Evolutionary conservation across 2,888 invertebrate species (phyloP), one percentile per base, ranked within the genome.

Genomic region (Poecilus cupreus): DNA sequence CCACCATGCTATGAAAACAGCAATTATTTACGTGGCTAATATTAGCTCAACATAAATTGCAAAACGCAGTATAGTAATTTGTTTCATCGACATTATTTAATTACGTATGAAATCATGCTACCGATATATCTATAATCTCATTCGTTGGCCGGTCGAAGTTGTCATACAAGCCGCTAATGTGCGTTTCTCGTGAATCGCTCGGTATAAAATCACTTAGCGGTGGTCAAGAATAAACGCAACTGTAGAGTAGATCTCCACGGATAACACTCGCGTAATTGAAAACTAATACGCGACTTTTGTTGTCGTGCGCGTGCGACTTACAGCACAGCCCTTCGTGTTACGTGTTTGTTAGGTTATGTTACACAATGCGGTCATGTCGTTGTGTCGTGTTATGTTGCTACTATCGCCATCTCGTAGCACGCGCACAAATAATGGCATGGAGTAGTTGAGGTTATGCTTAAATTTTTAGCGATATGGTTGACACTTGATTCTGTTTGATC

Each of bases 251-350:
- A 72, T 72, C 43, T 5, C 13, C 22, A 24, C 22, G 11, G 80
- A 72, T 70, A 54, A 64, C 22, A 20, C 43, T 20, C 13, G 54
- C 68, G 54, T 80, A 80, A 80, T 80, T 80, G 80, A 80, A 80
- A 80, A 80, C 68, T 80, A 80, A 80, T 80, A 80, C 51, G 64
- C 43, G 78, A 46, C 64, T 64, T 46, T 60, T 60, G 68, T 37
- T 43, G 51, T 8, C 39, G 39, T 37, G 39, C 49, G 43, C 22
- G 13, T 49, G 46, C 49, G 74, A 74, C 46, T 74, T 74, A 74
- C 26, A n/a, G 70, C 43, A 10, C 13, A 6, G 22, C 54, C n/a
- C n/a, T n/a, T n/a, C n/a, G 24, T 57, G 57, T 13, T 49, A 16
- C 49, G 49, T 68, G 68, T 6, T n/a, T n/a, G n/a, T n/a, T n/a